Base-by-base conservation (phyloP, 2,113 vertebrate species). In the Ptychochromis oligacanthus region DNA sequence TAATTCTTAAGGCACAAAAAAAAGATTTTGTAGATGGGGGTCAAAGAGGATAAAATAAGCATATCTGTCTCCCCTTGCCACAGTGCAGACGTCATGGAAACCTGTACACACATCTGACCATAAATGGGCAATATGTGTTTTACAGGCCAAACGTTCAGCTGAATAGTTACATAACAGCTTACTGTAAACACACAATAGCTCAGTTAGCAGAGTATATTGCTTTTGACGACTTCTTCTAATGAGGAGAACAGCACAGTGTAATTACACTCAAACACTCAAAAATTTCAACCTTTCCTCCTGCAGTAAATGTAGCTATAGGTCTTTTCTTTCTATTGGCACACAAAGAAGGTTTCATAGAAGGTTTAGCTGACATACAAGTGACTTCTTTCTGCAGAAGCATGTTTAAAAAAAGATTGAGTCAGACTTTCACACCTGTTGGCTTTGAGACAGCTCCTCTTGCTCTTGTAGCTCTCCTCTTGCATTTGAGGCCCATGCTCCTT, bases 381-480 rank as follows among this genome's bases (percentile, higher is more conserved):
- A 60, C 56, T 38, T 79, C 75, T 28, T 24, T 24, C n/a, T 24
- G 61, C 57, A 15, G 26, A 36, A 58, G 11, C 28, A 49, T 76
- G 78, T 87, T 86, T 81, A 46, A 88, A 79, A 85, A 84, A 64
- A 78, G 70, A 62, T 8, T 34, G 67, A 62, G 40, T 86, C 57
- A 12, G 5, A 14, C 80, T 77, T 62, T 22, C 97, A 97, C 90
- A 99, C 98, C 98, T 97, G 91, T 94, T 94, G 1, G 92, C 80
- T 93, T 97, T 99, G 83, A 99, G 96, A 82, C 98, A 99, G 93
- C 98, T 97, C 96, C 96, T 97, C 91, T 96, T 97, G 82, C 93
- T 92, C 93, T 78, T 97, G 28, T 94, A 90, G 79, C 91, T 80
- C 95, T 98, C 93, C 95, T 98, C 93, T 93, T 96, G 82, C 92